These are phyloP conservation scores for Mus caroli DNA, from an alignment of 2,797 vertebrate genomes.

Conservation along the genomic window DNA sequence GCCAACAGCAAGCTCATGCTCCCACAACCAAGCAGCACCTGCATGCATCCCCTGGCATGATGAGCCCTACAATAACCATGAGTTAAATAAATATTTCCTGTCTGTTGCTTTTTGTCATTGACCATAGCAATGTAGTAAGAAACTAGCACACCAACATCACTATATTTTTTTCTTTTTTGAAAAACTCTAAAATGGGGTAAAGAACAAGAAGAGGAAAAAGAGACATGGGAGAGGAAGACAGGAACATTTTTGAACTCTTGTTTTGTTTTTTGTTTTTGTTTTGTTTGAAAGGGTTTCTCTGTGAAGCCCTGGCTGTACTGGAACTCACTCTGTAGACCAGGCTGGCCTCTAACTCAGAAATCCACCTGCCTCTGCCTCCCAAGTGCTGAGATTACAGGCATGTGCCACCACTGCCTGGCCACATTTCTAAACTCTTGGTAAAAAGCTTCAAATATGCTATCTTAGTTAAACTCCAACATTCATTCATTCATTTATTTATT, in stretches of 20 bases:
- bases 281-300: too few species aligned
- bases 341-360: too few species aligned
- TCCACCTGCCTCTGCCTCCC: too few species aligned
- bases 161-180: slow-evolving; percentile 9
- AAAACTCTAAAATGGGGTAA: slow-evolving; percentile 28
- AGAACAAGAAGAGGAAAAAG: background rate
- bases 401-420: too few species aligned
- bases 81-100: background rate
- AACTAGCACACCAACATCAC: background rate
- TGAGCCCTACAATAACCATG: background rate
- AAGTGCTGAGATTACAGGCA: too few species aligned
- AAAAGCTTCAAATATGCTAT: too few species aligned
- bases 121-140: background rate
- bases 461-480: too few species aligned
- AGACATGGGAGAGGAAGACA: background rate
- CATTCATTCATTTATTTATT: too few species aligned
- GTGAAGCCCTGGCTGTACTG: too few species aligned
- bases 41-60: background rate
- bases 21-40: background rate
- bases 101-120: background rate
- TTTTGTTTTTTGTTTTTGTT: too few species aligned
- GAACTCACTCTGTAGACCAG: too few species aligned
- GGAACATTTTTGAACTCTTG: background rate
- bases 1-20: background rate
- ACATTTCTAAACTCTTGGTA: too few species aligned